Base-by-base conservation (phyloP, 2,888 invertebrate genomes). In the Sclerodermus sp. region DNA sequence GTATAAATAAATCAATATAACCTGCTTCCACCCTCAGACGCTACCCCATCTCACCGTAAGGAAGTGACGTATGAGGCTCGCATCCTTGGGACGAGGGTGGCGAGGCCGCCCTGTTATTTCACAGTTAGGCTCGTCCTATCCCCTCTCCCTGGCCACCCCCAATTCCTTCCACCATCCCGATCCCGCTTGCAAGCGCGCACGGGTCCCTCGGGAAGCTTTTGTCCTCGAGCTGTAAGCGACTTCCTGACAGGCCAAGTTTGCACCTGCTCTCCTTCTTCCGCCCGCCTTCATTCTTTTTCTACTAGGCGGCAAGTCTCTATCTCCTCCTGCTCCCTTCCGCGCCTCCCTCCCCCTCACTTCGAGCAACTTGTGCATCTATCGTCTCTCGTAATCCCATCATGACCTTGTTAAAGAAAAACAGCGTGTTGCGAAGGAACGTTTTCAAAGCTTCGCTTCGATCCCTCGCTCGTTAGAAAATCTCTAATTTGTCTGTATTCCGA, bases 231-330 rank as follows among this genome's bases (percentile, higher is more conserved):
- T 71, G 74, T 77, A 77, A 77, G 76, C 76, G 77, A 77, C 77
- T 76, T 77, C 76, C 73, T 76, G 76, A 76, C 77, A 77, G 74
- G 64, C 72, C 73, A 74, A 74, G 71, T 77, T 77, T 76, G 74
- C 76, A 77, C 77, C 77, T 77, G 77, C 71, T 73, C 72, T 70
- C 71, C 67, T 67, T 67, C 67, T 63, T 59, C 58, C 60, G 54
- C 47, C 47, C 31, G 17, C 18, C 37, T 47, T 40, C 36, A 34
- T 38, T 30, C 41, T 42, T 29, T 40, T n/a, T n/a, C n/a, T n/a
- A n/a, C n/a, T n/a, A n/a, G n/a, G n/a, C 46, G 17, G 31, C 37
- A 32, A 30, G 17, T 17, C 43, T 29, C 12, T 45, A 18, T 44
- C 36, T 29, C 9, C 39, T 36, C 32, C 41, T 31, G 23, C 42